Percentiles rank a stretch among this genome's conserved stretches.
phyloP scores from a whole-genome alignment of 1,140 invertebrate species.

The Drosophila sproati region DNA sequence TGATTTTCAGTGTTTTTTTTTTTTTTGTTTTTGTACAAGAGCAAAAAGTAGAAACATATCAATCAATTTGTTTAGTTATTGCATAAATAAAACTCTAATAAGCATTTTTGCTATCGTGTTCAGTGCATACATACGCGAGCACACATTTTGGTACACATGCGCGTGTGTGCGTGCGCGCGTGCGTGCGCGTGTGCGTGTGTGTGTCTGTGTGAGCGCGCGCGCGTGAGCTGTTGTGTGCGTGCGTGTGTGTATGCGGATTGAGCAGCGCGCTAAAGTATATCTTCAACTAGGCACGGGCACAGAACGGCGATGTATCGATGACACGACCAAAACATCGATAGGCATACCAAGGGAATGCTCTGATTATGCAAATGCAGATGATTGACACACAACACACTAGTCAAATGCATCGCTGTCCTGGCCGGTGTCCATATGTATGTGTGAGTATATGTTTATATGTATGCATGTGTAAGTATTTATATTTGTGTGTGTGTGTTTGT shows the following conservation, averaged over 20 bases:
- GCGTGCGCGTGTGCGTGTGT: background rate
- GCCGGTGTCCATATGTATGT: background rate
- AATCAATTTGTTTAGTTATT: constrained; percentile 48
- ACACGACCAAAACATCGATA: constrained; percentile 15
- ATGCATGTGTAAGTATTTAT: background rate
- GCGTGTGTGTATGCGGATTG: constrained; percentile 12
- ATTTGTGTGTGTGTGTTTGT: background rate
- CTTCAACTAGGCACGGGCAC: constrained; percentile 10
- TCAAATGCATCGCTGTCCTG: constrained; percentile 24
- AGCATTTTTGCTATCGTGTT: constrained; percentile 23
- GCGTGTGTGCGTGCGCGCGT: background rate
- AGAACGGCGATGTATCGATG: constrained; percentile 26
- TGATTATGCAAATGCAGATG: background rate
- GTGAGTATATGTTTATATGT: background rate
- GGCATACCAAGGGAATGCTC: background rate
- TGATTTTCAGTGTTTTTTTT: background rate
- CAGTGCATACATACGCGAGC: constrained; percentile 23
- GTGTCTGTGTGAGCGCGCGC: background rate
- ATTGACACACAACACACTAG: background rate
- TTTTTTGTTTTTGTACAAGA: constrained; percentile 39
- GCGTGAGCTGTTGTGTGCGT: background rate
- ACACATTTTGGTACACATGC: background rate
- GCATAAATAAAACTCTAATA: constrained; percentile 51
- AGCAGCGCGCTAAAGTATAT: constrained; percentile 34
- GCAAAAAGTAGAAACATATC: constrained; percentile 53